Conservation (phyloP, 1,140 invertebrate species). For the Drosophila navojoa region DNA sequence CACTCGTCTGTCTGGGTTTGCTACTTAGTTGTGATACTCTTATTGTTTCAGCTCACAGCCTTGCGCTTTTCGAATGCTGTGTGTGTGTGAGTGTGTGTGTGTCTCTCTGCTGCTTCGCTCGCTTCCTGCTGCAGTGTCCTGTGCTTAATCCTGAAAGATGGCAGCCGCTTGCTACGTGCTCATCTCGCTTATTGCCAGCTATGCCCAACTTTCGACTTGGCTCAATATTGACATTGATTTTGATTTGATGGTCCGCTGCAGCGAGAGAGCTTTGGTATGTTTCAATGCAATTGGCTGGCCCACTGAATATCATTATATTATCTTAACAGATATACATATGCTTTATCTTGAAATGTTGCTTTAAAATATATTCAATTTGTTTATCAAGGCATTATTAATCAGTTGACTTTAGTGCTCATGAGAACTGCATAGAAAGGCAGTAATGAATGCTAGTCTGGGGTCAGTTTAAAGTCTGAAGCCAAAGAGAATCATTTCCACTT, state of each 20-base stretch:
- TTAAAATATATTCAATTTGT: background rate
- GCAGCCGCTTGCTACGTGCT: slow-evolving; percentile 55
- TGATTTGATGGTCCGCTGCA: slow-evolving; percentile 54
- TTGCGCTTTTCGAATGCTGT: slow-evolving; percentile 36
- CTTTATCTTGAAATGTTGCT: background rate
- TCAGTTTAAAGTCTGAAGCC: too few species aligned
- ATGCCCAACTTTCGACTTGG: slow-evolving; percentile 62
- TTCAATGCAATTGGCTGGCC: background rate
- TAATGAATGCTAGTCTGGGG: too few species aligned
- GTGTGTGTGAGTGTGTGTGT: slow-evolving; percentile 8
- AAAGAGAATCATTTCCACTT: too few species aligned
- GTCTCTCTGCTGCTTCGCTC: background rate
- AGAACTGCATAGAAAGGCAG: too few species aligned
- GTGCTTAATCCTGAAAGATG: slow-evolving; percentile 19
- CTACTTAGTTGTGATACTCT: slow-evolving; percentile 48
- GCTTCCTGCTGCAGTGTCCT: background rate
- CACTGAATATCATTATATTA: background rate
- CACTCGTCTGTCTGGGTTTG: background rate
- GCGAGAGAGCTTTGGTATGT: background rate
- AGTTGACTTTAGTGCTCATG: too few species aligned
- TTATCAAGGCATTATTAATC: background rate
- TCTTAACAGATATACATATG: background rate
- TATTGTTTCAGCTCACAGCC: slow-evolving; percentile 65
- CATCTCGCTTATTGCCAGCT: slow-evolving; percentile 59
- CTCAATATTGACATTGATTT: slow-evolving; percentile 75